A percentile compares a stretch with the other conserved stretches of the same genome.
Conservation (phyloP, 2,888 invertebrate species). For the Omphaloscelis lunosa region DNA sequence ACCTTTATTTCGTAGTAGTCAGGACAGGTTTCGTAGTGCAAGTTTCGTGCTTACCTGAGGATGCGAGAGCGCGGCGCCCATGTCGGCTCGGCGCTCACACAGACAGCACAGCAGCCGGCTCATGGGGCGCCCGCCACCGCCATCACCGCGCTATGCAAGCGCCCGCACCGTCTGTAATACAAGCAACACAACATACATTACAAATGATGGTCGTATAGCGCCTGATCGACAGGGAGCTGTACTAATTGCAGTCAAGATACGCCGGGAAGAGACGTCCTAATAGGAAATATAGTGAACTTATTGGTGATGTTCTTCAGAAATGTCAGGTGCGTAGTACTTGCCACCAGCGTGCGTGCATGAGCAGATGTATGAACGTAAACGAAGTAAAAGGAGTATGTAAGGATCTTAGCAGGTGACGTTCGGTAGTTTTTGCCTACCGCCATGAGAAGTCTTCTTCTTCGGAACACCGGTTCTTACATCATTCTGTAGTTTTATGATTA, state of each 20-base stretch:
- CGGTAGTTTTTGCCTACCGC: no score
- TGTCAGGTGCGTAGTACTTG: no score
- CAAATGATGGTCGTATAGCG: neutral
- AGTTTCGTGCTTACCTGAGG: conserved; percentile 72
- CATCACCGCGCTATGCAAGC: conserved; percentile 77
- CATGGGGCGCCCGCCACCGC: conserved; percentile 84
- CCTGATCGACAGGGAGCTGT: neutral
- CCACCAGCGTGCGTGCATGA: no score
- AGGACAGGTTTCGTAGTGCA: neutral
- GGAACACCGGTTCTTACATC: no score
- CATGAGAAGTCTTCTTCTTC: no score
- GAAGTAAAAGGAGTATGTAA: no score
- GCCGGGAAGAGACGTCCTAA: neutral
- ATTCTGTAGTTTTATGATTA: neutral
- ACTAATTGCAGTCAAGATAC: neutral
- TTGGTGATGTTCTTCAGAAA: no score
- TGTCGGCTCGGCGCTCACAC: conserved; percentile 84
- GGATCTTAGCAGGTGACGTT: no score
- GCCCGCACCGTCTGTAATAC: conserved; percentile 63
- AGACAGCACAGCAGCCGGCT: conserved; percentile 88
- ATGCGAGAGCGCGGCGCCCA: conserved; percentile 88
- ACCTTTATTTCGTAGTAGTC: neutral
- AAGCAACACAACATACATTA: neutral
- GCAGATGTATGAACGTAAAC: no score
- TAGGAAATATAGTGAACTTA: no score